These are phyloP conservation scores for Drosophila teissieri DNA, from an alignment of 1,140 invertebrate genomes.

Conservation along the genomic window DNA sequence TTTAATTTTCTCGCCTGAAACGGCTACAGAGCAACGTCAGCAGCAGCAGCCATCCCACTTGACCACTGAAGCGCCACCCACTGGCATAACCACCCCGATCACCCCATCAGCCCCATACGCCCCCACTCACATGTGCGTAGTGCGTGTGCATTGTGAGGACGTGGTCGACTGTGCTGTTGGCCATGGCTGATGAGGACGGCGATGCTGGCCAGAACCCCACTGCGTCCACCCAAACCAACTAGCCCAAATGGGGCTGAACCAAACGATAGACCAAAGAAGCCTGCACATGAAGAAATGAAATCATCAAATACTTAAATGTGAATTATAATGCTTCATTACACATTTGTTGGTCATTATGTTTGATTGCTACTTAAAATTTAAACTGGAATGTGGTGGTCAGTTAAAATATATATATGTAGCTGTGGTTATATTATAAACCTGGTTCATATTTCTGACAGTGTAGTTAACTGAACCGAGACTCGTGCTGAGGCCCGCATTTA, in stretches of 20 bases:
- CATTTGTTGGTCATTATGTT: no score
- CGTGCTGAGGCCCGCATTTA: constrained; percentile 72
- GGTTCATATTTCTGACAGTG: constrained; percentile 4
- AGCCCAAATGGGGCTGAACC: constrained; percentile 6
- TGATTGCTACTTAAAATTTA: no score
- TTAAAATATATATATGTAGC: no score
- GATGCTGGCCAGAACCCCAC: constrained; percentile 14
- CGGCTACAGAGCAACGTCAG: constrained; percentile 67
- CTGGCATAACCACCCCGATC: neutral
- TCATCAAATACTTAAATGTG: no score
- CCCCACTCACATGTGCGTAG: constrained; percentile 29
- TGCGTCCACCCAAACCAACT: constrained; percentile 3
- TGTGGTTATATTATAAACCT: neutral
- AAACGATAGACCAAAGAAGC: constrained; percentile 6
- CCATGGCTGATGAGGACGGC: constrained; percentile 27
- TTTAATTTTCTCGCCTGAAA: constrained; percentile 84
- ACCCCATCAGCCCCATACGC: neutral
- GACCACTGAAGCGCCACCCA: constrained; percentile 1
- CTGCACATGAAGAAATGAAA: constrained; percentile 2
- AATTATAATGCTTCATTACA: no score
- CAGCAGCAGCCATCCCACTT: constrained; percentile 38
- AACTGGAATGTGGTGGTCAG: no score
- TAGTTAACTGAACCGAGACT: constrained; percentile 10
- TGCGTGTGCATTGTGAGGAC: constrained; percentile 51
- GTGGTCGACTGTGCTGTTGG: constrained; percentile 46